Base-by-base conservation (phyloP, 2,113 vertebrate genomes). In the Carassius carassius region DNA sequence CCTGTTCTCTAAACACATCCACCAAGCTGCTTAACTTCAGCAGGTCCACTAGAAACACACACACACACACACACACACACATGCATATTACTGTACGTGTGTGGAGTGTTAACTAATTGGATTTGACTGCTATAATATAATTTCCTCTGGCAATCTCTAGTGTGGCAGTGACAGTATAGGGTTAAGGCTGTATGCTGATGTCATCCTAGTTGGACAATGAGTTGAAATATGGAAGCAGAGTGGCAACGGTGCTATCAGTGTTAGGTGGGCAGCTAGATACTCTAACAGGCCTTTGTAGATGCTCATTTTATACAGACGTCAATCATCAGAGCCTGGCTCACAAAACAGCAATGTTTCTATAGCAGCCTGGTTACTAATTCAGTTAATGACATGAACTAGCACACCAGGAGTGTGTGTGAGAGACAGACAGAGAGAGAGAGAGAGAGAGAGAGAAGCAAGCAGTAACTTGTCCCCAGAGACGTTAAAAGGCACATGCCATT, bases 1-100 rank as follows among this genome's bases (percentile, higher is more conserved):
- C 94, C 9, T 98, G 97, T 84, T 97, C 96, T 0, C 91, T 95
- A 90, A 99, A 98, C 87, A 99, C 94, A 41, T 98, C 97, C 78
- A 92, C 92, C n/a, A 98, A 93, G 0, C 96, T 96, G 86, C 89
- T 92, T 88, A 99, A 87, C 0, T 93, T 96, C 85, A 99, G 93
- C 87, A 98, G 91, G 87, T 99, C 98, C 96, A 99, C 98, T 99
- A 85, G 49, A 75, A 47, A 90, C 75, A 89, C 21, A 87, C 25
- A 90, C 37, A 74, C 3, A 84, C 23, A 82, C 21, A 51, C 5
- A 44, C 5, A 75, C 29, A 84, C 21, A 17, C 74, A 86, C 32
- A 70, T 47, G 60, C 47, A 19, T 80, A 56, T 70, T 69, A 47
- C n/a, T 21, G 54, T 69, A 90, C 89, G 88, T 91, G 90, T 87